These are phyloP conservation scores for Brachionus angularis DNA, from an alignment of 1,140 invertebrate genomes.

Conservation along the genomic window DNA sequence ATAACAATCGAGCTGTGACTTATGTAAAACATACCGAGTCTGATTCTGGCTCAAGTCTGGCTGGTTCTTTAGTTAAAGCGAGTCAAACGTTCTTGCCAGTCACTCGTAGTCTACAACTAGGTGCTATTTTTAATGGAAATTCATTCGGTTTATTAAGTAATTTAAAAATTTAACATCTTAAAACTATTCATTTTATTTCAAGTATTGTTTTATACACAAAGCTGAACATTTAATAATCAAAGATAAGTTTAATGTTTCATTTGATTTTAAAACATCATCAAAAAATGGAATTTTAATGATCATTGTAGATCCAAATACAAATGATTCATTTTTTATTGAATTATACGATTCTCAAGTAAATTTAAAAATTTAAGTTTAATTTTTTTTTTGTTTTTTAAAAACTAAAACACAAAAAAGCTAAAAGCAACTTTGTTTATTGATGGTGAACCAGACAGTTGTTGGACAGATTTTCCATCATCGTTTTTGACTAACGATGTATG, in stretches of 20 bases:
- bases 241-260: slow-evolving; percentile 28
- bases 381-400: not conserved
- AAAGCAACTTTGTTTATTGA: slow-evolving; percentile 40
- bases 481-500: slow-evolving; percentile 4
- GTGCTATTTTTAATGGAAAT: slow-evolving; percentile 29
- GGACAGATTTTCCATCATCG: slow-evolving; percentile 36
- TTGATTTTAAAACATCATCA: slow-evolving; percentile 27
- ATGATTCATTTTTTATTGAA: slow-evolving; percentile 41
- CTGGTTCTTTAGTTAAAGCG: slow-evolving; percentile 13
- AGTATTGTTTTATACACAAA: not conserved
- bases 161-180: not conserved
- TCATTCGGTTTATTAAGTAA: slow-evolving; percentile 37
- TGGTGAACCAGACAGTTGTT: slow-evolving; percentile 35
- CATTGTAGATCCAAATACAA: slow-evolving; percentile 1
- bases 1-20: slow-evolving; percentile 9
- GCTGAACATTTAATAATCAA: slow-evolving; percentile 26
- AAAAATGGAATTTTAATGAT: slow-evolving; percentile 39
- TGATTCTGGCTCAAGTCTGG: slow-evolving; percentile 7
- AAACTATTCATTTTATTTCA: not conserved
- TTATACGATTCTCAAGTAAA: slow-evolving; percentile 35
- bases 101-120: slow-evolving; percentile 17
- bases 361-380: not conserved
- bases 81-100: slow-evolving; percentile 38
- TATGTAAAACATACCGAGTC: slow-evolving; percentile 7
- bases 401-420: slow-evolving; percentile 8